These are phyloP conservation scores for Indri indri DNA, from an alignment of 2,113 vertebrate genomes.

Conservation along the genomic window DNA sequence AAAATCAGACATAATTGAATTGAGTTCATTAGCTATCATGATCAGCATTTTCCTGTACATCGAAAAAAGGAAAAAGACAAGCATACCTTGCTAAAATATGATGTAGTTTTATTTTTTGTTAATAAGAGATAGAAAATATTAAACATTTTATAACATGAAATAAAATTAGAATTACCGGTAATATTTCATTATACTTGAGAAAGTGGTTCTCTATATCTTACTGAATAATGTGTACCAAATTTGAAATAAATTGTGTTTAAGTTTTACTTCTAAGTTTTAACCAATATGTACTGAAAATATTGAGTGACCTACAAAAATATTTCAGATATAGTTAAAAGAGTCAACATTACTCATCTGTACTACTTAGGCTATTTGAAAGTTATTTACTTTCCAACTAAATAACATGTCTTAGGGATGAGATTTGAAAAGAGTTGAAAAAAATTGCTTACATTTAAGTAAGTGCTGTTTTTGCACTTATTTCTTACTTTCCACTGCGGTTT, in stretches of 20 bases:
- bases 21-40: background rate
- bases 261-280: constrained; percentile 15
- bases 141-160: background rate
- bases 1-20: background rate
- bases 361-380: background rate
- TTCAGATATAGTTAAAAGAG: background rate
- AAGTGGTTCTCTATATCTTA: background rate
- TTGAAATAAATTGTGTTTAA: background rate
- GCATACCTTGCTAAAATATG: background rate
- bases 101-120: background rate
- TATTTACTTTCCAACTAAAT: background rate
- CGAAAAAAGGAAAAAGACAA: background rate
- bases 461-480: background rate
- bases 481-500: background rate
- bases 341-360: background rate
- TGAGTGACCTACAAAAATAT: background rate
- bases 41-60: background rate
- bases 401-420: background rate
- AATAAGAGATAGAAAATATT: background rate
- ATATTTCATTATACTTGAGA: background rate
- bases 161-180: background rate
- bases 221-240: background rate
- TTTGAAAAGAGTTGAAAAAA: background rate
- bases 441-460: background rate
- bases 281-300: background rate